Conservation (phyloP, 2,797 vertebrate genomes). For the Taenioides sp. region DNA sequence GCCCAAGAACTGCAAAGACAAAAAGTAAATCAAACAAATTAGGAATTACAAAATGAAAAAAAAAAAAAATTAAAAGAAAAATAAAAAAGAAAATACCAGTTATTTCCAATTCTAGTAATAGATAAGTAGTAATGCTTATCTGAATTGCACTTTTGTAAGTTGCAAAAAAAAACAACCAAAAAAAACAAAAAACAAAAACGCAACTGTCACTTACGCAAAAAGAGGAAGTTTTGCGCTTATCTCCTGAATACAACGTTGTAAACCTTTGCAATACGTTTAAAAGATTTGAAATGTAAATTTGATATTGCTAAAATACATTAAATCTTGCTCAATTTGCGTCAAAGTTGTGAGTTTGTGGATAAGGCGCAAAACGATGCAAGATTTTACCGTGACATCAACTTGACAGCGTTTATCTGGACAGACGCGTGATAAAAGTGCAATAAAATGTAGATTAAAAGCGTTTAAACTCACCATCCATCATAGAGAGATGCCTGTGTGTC, state of each 20-base stretch:
- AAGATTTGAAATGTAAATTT: background rate
- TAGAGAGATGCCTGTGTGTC: slow-evolving; percentile 20
- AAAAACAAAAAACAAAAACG: background rate
- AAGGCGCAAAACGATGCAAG: background rate
- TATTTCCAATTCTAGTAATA: background rate
- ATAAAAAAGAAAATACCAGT: background rate
- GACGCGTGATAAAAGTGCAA: background rate
- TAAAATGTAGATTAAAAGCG: slow-evolving; percentile 2
- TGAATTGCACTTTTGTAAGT: background rate
- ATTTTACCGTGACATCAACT: background rate
- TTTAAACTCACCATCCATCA: slow-evolving; percentile 77
- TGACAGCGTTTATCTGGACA: background rate
- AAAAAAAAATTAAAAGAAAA: slow-evolving; percentile 1
- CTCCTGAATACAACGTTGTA: background rate
- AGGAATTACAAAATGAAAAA: background rate
- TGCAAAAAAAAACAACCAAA: background rate
- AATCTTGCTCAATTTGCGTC: too few relatives aligned
- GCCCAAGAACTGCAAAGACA: slow-evolving; percentile 60
- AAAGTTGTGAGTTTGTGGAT: background rate
- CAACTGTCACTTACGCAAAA: slow-evolving; percentile 27
- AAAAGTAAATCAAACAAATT: slow-evolving; percentile 7
- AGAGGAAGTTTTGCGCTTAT: slow-evolving; percentile 28
- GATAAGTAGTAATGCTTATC: too few relatives aligned
- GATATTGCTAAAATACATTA: background rate
- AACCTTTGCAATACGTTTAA: background rate